These are phyloP conservation scores for Cheilosia impressa DNA, from an alignment of 2,888 invertebrate genomes.

Conservation along the genomic window DNA sequence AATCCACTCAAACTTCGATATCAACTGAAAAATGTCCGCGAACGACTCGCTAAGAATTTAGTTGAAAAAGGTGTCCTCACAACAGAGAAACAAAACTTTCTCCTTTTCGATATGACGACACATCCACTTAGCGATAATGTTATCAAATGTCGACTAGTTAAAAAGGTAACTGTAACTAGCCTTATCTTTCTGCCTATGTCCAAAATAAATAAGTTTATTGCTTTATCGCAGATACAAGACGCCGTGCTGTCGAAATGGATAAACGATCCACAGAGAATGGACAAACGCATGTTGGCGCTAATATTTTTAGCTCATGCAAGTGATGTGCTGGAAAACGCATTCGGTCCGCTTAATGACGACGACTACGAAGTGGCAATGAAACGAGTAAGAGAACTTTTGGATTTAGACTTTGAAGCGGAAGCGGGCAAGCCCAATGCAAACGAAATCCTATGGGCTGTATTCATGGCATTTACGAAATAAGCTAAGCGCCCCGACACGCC, in stretches of 20 bases:
- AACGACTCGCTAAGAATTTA: constrained; percentile 99
- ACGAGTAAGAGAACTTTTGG: constrained; percentile 96
- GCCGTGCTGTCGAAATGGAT: constrained; percentile 98
- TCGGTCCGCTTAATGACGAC: constrained; percentile 97
- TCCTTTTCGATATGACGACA: constrained; percentile 99
- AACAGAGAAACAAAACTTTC: constrained; percentile 99
- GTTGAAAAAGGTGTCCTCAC: constrained; percentile 99
- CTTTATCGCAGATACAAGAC: constrained; percentile 92
- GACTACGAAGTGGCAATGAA: constrained; percentile 99
- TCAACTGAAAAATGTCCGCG: constrained; percentile 99
- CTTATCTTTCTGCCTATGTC: background rate
- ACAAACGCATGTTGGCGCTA: constrained; percentile 95
- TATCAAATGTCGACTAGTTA: constrained; percentile 97
- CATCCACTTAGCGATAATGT: constrained; percentile 98
- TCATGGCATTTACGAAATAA: constrained; percentile 99
- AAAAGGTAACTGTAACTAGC: constrained; percentile 88
- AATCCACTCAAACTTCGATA: constrained; percentile 99
- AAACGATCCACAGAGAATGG: constrained; percentile 98
- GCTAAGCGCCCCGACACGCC: constrained; percentile 79
- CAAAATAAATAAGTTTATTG: background rate
- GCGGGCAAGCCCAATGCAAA: constrained; percentile 95
- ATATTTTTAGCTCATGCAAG: constrained; percentile 98
- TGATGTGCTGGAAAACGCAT: constrained; percentile 99
- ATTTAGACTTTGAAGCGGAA: constrained; percentile 98
- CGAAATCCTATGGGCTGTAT: constrained; percentile 99